Evolutionary conservation across 2,113 vertebrate species (phyloP).

Genomic region (Tetrax tetrax): DNA sequence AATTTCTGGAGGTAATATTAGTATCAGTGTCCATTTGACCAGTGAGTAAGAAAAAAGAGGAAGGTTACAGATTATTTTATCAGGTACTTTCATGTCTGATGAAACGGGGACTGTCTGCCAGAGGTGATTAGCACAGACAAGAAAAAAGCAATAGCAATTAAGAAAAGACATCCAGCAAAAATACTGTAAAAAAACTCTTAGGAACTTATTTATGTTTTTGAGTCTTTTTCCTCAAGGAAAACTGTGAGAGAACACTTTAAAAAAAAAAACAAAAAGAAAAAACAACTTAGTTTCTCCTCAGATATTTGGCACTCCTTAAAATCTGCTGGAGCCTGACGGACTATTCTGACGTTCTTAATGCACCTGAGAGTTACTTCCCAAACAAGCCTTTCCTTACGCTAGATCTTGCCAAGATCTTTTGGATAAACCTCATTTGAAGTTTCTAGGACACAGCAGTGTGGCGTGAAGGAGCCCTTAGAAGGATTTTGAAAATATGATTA

Average conservation of each 20-base stretch:
- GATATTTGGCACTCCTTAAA: constrained; percentile 47
- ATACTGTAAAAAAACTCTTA: neutral
- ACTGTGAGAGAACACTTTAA: neutral
- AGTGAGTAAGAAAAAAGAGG: neutral
- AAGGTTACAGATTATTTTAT: neutral
- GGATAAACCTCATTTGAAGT: constrained; percentile 38
- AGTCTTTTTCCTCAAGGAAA: neutral
- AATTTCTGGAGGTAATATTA: neutral
- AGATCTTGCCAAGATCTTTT: constrained; percentile 60
- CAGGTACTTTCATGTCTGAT: neutral
- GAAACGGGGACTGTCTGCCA: neutral
- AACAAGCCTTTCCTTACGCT: constrained; percentile 16
- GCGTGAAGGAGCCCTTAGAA: constrained; percentile 17
- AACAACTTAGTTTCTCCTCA: neutral
- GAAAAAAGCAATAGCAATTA: neutral
- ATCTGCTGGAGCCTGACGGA: constrained; percentile 23
- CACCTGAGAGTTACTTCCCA: constrained; percentile 55
- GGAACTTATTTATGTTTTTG: neutral
- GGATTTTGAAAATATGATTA: constrained; percentile 29
- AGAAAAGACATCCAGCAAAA: neutral
- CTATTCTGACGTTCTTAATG: constrained; percentile 14
- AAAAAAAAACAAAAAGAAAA: neutral
- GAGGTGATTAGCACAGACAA: neutral
- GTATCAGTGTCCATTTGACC: neutral
- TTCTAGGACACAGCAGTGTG: constrained; percentile 16